Base-by-base conservation (phyloP, 2,888 invertebrate genomes). In the Prosopocoilus inquinatus region DNA sequence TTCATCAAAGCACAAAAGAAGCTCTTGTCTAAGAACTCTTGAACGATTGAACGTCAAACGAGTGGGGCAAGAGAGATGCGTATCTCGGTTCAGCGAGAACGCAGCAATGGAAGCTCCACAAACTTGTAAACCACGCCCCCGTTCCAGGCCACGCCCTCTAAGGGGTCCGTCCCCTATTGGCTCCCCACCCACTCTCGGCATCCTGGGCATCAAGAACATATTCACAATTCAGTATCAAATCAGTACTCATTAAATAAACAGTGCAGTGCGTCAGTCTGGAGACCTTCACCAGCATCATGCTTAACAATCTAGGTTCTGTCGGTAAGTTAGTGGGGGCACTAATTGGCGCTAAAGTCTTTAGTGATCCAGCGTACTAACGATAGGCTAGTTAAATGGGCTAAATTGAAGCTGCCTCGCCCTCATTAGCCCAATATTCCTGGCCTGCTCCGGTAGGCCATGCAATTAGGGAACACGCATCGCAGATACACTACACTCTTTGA, bases 241-340 rank as follows among this genome's bases (percentile, higher is more conserved):
- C 78, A 77, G 76, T 78, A 75, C 77, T 78, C 77, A 78, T 78
- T 78, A 78, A 78, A 78, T 78, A 78, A 78, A 78, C 78, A 78
- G 77, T 77, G 77, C 73, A 71, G 75, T 76, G 75, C 75, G 75
- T 73, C 70, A 58, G 62, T 61, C 63, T 64, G 62, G 62, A 61
- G 66, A 64, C 61, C 62, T 60, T 61, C 58, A 61, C 58, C 58
- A 63, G 65, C 64, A 70, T 69, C 71, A 75, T 77, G 75, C 73
- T 77, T 70, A 77, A 77, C 75, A 77, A 75, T 71, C 73, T 77
- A 71, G 75, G 76, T 68, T 68, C 75, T 50, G 72, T 73, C 70
- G 76, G 77, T 76, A 77, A 77, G 77, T 75, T 73, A 73, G 73
- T 73, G 73, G 73, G 74, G 74, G 71, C 73, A 57, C 73, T 76